Evolutionary conservation across 2,888 invertebrate genomes (phyloP).

Genomic region (Brachyptera risi): DNA sequence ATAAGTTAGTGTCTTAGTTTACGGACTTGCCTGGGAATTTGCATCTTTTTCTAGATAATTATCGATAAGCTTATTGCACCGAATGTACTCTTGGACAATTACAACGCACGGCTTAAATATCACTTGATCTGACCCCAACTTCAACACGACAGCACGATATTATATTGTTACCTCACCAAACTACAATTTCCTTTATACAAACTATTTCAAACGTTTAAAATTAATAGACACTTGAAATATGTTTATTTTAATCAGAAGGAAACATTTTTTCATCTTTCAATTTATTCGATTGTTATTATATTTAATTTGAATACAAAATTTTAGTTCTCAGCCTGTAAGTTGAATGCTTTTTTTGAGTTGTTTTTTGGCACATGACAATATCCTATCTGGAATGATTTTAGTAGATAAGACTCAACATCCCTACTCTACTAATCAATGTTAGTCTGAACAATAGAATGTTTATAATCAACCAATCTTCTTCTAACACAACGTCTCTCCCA

Average conservation of each 20-base stretch:
- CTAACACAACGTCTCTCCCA: constrained; percentile 8
- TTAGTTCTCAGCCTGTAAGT: no score
- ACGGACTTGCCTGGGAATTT: constrained; percentile 2
- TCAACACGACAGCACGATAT: constrained; percentile 6
- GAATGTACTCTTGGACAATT: background rate
- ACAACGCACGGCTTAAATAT: constrained; percentile 13
- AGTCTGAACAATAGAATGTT: background rate
- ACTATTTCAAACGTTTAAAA: no score
- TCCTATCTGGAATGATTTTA: constrained; percentile 10
- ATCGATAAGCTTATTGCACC: constrained; percentile 5
- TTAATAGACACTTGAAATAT: no score
- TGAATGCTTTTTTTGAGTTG: no score
- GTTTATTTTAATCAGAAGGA: no score
- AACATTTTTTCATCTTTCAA: no score
- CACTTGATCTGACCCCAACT: no score
- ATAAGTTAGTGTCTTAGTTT: background rate
- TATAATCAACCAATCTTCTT: background rate
- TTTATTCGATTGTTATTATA: no score
- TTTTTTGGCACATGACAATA: no score
- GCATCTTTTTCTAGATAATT: background rate
- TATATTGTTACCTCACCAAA: background rate
- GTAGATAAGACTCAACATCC: background rate
- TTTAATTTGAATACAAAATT: no score
- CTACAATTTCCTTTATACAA: no score
- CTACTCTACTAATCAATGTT: constrained; percentile 8